Base-by-base conservation (phyloP, 2,888 invertebrate genomes). In the Drosophila melanosoma region DNA sequence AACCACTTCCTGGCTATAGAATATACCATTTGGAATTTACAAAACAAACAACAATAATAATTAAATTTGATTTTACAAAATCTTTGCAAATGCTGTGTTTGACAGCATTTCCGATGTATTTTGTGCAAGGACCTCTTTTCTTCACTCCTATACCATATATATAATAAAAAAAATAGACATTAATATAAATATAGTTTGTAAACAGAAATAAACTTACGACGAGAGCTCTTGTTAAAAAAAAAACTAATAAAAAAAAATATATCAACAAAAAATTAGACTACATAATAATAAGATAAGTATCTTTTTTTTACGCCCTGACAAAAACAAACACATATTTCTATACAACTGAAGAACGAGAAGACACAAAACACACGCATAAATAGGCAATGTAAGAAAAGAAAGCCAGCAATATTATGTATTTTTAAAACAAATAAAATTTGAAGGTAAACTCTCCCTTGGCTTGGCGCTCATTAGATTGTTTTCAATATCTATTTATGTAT, bases 21-120 rank as follows among this genome's bases (percentile, higher is more conserved):
- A 35, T 58, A 68, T 88, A 63, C 83, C 90, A 85, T 38, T 68
- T 84, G 82, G 80, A 84, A 76, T 73, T 88, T 90, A 90, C 89
- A 76, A 54, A 49, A 51, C 26, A 23, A 23, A 10, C 26, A 23
- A 17, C 23, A 23, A 23, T 23, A 15, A 7, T 3, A 15, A 57
- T 29, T 29, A 4, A 56, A 8, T 29, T 56, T 56, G 35, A 51
- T 32, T 33, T 56, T 64, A 67, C 49, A 90, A 90, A 62, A 76
- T 72, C 87, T 72, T 90, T 65, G 74, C 17, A 71, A 69, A 84
- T 90, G 88, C 68, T 85, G 88, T 23, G 58, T 58, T 45, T 26
- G 0, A 54, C 86, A 74, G 80, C 74, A 84, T 84, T 88, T 85
- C 51, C 32, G 83, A 85, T 67, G 77, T 58, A 62, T 74, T 45